Conservation (phyloP, 2,888 invertebrate species). For the Synergus laeviventris region DNA sequence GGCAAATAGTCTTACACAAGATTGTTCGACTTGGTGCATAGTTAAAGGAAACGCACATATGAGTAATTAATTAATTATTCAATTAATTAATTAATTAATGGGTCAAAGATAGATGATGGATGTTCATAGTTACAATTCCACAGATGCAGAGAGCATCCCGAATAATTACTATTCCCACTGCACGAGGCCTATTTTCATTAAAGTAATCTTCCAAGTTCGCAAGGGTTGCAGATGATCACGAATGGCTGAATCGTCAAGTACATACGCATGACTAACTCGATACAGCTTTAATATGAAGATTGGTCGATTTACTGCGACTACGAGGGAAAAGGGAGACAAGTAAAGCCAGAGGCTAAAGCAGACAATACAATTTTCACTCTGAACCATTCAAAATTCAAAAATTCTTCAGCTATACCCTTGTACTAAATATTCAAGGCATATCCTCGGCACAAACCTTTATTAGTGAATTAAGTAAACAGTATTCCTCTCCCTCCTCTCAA, state of each 20-base stretch:
- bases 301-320: slow-evolving; percentile 57
- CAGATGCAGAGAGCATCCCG: slow-evolving; percentile 26
- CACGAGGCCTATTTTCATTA: slow-evolving; percentile 36
- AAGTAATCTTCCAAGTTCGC: slow-evolving; percentile 41
- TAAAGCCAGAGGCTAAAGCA: slow-evolving; percentile 44
- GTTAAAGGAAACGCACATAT: too few relatives aligned
- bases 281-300: slow-evolving; percentile 63
- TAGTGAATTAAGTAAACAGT: neutral
- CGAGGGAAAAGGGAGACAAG: slow-evolving; percentile 43
- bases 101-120: slow-evolving; percentile 13
- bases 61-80: too few relatives aligned
- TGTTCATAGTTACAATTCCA: neutral
- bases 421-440: slow-evolving; percentile 11
- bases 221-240: slow-evolving; percentile 52
- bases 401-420: neutral
- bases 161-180: slow-evolving; percentile 38
- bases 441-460: neutral
- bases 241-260: slow-evolving; percentile 52
- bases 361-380: neutral
- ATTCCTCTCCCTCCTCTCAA: neutral
- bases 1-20: neutral
- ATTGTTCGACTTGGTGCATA: neutral
- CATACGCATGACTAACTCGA: slow-evolving; percentile 58
- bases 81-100: neutral
- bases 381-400: neutral